Conservation (phyloP, 2,888 invertebrate genomes). For the Metacarcinus magister region DNA sequence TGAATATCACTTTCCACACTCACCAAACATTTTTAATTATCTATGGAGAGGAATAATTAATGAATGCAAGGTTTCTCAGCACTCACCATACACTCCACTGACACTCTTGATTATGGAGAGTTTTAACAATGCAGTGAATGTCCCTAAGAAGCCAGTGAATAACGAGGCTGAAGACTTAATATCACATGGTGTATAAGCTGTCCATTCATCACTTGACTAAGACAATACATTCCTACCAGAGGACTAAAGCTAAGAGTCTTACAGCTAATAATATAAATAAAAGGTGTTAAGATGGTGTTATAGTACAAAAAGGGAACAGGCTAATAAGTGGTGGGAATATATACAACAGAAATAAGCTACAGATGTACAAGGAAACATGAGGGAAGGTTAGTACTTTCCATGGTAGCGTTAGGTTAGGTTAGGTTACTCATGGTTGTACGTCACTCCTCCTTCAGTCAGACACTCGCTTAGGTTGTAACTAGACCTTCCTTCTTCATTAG, state of each 20-base stretch:
- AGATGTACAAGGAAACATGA: not conserved
- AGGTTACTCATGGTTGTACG: not conserved
- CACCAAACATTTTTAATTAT: not conserved
- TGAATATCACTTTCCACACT: slow-evolving; percentile 6
- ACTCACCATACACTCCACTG: not conserved
- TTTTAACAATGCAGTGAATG: not conserved
- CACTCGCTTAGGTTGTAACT: not conserved
- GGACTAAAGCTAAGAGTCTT: not conserved
- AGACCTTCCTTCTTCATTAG: not conserved
- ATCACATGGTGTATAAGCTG: slow-evolving; percentile 8
- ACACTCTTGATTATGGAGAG: not conserved
- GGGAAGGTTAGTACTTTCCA: not conserved
- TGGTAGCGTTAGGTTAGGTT: not conserved
- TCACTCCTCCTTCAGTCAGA: not conserved
- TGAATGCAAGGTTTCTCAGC: not conserved
- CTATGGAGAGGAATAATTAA: not conserved
- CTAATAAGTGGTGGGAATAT: not conserved
- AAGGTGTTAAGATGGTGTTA: not conserved
- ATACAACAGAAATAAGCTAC: not conserved
- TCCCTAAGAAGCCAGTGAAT: slow-evolving; percentile 41
- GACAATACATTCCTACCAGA: not conserved
- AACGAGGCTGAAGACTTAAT: slow-evolving; percentile 16
- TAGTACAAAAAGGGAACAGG: not conserved
- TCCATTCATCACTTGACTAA: not conserved
- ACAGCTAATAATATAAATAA: slow-evolving; percentile 28